phyloP scores from a whole-genome alignment of 2,888 invertebrate species.

The Torymus texanus region DNA sequence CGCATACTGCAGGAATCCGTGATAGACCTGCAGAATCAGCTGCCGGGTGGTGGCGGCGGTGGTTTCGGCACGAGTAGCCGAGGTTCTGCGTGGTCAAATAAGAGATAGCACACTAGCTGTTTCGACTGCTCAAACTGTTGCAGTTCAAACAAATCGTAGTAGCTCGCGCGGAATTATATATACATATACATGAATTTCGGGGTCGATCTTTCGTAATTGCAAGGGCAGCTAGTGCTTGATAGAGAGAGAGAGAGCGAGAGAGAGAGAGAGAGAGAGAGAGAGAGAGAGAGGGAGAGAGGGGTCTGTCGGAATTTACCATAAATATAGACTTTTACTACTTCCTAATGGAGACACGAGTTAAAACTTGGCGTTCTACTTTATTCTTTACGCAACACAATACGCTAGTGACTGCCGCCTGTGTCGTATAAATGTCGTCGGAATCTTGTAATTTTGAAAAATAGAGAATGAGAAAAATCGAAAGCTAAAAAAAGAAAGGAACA shows the following conservation, averaged over 20 bases:
- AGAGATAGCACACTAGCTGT: constrained; percentile 83
- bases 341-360: constrained; percentile 27
- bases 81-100: constrained; percentile 76
- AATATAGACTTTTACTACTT: constrained; percentile 42
- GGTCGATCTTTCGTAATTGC: neutral
- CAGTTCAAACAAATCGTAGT: constrained; percentile 72
- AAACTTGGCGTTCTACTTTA: constrained; percentile 30
- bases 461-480: neutral
- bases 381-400: constrained; percentile 36
- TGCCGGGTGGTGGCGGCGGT: constrained; percentile 72
- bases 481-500: too few relatives aligned
- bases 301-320: constrained; percentile 12
- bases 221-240: constrained; percentile 4
- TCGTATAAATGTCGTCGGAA: constrained; percentile 15
- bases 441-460: constrained; percentile 9
- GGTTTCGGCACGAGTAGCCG: constrained; percentile 66
- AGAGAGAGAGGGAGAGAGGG: too few relatives aligned
- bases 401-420: constrained; percentile 44
- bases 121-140: constrained; percentile 84
- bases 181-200: neutral
- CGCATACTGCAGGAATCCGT: constrained; percentile 83
- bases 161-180: neutral
- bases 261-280: too few relatives aligned
- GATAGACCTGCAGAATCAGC: constrained; percentile 80
- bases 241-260: neutral